phyloP scores from a whole-genome alignment of 2,113 vertebrate species.

The Bujurquina vittata region DNA sequence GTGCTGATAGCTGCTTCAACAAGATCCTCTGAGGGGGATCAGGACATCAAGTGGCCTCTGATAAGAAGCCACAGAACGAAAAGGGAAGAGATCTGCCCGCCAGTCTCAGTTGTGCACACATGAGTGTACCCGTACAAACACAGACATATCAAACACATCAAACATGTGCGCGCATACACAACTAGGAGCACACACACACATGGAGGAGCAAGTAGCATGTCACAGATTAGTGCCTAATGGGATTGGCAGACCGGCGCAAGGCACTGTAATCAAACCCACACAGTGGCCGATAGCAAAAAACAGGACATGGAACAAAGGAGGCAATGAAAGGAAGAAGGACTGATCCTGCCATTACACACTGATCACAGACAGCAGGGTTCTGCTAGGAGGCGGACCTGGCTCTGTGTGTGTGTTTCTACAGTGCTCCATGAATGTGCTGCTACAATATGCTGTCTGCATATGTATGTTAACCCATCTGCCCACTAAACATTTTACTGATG shows the following conservation, averaged over 20 bases:
- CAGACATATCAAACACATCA: conserved; percentile 54
- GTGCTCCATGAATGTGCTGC: not conserved
- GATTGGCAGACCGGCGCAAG: conserved; percentile 65
- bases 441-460: not conserved
- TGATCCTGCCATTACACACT: conserved; percentile 61
- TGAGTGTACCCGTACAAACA: conserved; percentile 37
- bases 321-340: conserved; percentile 54
- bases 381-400: conserved; percentile 31
- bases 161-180: conserved; percentile 44
- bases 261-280: conserved; percentile 69
- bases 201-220: conserved; percentile 59
- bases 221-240: conserved; percentile 76
- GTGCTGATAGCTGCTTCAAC: conserved; percentile 68
- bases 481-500: not conserved
- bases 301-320: conserved; percentile 71
- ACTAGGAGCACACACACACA: conserved; percentile 44
- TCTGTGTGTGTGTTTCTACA: conserved; percentile 25
- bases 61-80: conserved; percentile 55
- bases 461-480: not conserved
- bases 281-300: conserved; percentile 64
- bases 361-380: conserved; percentile 51
- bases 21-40: conserved; percentile 58
- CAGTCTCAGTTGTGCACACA: conserved; percentile 30
- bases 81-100: conserved; percentile 31
- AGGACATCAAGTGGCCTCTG: conserved; percentile 66